These are phyloP conservation scores for Andrena marginata DNA, from an alignment of 2,888 invertebrate species.

Conservation along the genomic window DNA sequence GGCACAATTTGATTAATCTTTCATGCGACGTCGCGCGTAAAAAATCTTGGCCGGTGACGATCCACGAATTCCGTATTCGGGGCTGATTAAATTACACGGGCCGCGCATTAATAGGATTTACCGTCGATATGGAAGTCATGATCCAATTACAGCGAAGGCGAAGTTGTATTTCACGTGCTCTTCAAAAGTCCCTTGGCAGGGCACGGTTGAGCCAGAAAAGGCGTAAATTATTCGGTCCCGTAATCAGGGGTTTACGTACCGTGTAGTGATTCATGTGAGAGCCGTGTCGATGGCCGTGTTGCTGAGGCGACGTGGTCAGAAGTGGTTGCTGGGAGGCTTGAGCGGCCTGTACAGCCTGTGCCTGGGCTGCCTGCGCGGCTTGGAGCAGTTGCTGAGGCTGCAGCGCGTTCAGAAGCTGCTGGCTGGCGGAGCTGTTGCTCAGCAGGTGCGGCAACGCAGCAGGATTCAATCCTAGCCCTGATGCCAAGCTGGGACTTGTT, in stretches of 20 bases:
- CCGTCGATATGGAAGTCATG: not conserved
- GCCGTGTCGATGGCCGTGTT: conserved; percentile 81
- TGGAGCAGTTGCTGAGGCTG: conserved; percentile 88
- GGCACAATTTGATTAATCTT: not conserved
- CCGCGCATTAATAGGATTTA: conserved; percentile 6
- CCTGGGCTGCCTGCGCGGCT: conserved; percentile 82
- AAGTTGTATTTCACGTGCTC: not conserved
- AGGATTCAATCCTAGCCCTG: conserved; percentile 89
- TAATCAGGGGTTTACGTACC: conserved; percentile 68
- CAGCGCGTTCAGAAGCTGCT: conserved; percentile 91
- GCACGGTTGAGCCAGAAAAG: not conserved
- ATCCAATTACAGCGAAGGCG: conserved; percentile 7
- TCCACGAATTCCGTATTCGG: not conserved
- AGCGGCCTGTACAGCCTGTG: conserved; percentile 77
- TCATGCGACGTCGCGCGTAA: not conserved
- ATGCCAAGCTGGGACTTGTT: conserved; percentile 89
- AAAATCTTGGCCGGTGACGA: not conserved
- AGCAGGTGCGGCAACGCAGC: conserved; percentile 90
- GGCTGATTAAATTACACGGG: conserved; percentile 22
- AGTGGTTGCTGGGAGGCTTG: conserved; percentile 82
- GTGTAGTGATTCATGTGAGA: conserved; percentile 83
- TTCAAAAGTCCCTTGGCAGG: not conserved
- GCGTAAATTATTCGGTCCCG: conserved; percentile 10
- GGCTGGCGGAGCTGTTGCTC: conserved; percentile 89
- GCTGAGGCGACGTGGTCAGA: conserved; percentile 82